Base-by-base conservation (phyloP, 2,797 vertebrate genomes). In the Atherinosoma microstoma region DNA sequence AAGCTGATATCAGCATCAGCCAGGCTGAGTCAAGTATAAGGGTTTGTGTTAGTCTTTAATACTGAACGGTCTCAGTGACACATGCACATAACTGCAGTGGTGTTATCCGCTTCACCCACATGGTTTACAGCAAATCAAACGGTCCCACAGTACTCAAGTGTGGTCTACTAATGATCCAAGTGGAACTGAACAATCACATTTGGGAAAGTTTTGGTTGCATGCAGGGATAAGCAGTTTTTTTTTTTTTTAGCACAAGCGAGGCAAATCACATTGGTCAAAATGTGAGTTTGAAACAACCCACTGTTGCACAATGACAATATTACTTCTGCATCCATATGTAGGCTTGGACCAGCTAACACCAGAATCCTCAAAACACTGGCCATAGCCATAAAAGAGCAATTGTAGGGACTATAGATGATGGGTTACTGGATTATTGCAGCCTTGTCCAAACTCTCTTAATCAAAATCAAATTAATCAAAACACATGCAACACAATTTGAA, bases 1-100 rank as follows among this genome's bases (percentile, higher is more conserved):
- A 35, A 59, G 53, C 24, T 54, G 47, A 51, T 38, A 27, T 27
- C 58, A 60, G n/a, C 32, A 35, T 51, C 57, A 70, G 35, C 18
- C 51, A 22, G 51, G 51, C 22, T 5, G 12, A 24, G 51, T 53
- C 22, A 53, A 38, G 12, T 6, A 40, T n/a, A 40, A 15, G 27
- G n/a, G 18, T 54, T 53, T 40, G 58, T 3, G 18, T 58, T n/a
- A 32, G 29, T 42, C 40, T 29, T 27, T 15, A 16, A 16, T 16
- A 54, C 53, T 54, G 53, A 54, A 53, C 11, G 9, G 22, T 27
- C 51, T 53, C 51, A 53, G 24, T 24, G 24, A 15, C 27, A 27
- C 13, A 24, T 6, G 53, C 13, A 54, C 24, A 54, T 16, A 54
- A 4, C 24, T 27, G 51, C 18, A 9, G 1, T 54, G 53, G 27